Conservation (phyloP, 1,140 invertebrate species). For the Drosophila gunungcola region DNA sequence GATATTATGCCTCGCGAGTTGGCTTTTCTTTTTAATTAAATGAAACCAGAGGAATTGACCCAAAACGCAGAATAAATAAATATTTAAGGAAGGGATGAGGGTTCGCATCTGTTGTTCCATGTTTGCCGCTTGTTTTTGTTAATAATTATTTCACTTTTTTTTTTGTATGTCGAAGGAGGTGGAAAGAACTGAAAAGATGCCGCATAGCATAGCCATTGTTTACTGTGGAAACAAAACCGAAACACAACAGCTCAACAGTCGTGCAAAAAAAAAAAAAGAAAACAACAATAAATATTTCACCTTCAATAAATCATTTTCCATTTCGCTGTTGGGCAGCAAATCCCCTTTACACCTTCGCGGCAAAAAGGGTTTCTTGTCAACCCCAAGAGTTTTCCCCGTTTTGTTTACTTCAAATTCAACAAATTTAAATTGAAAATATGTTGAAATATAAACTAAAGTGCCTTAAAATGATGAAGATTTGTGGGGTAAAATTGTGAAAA, state of each 20-base stretch:
- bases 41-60: slow-evolving; percentile 85
- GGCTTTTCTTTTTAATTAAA: slow-evolving; percentile 84
- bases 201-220: slow-evolving; percentile 61
- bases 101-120: slow-evolving; percentile 41
- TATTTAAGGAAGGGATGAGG: slow-evolving; percentile 25
- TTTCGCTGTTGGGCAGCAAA: slow-evolving; percentile 49
- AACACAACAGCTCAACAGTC: slow-evolving; percentile 16
- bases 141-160: slow-evolving; percentile 79
- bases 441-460: slow-evolving; percentile 1
- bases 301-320: slow-evolving; percentile 84
- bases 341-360: slow-evolving; percentile 36
- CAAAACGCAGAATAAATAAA: slow-evolving; percentile 81
- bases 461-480: background rate
- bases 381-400: slow-evolving; percentile 21
- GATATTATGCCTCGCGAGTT: slow-evolving; percentile 59
- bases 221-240: slow-evolving; percentile 49
- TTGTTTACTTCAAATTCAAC: background rate
- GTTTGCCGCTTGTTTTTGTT: slow-evolving; percentile 63
- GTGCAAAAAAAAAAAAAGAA: slow-evolving; percentile 30
- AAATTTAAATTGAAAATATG: slow-evolving; percentile 22
- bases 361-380: slow-evolving; percentile 54
- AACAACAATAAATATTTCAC: slow-evolving; percentile 84
- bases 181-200: slow-evolving; percentile 79
- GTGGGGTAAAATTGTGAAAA: too few species aligned
- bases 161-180: slow-evolving; percentile 48